Evolutionary conservation across 2,113 vertebrate species (phyloP).

Genomic region (Perca fluviatilis): DNA sequence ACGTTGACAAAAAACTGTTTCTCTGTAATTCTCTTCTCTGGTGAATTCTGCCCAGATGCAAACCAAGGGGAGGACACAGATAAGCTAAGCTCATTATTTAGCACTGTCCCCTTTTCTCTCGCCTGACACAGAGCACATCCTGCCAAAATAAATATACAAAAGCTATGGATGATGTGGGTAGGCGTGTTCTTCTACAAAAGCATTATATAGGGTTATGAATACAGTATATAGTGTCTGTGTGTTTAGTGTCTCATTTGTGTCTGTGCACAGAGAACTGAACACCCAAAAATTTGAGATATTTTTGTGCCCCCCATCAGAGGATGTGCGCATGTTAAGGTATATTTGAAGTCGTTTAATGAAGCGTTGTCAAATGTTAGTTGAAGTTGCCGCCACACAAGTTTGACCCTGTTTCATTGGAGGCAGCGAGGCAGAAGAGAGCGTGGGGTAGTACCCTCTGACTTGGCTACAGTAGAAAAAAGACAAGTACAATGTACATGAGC

Average conservation of each 20-base stretch:
- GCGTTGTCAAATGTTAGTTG: slow-evolving; percentile 79
- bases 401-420: slow-evolving; percentile 86
- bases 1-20: slow-evolving; percentile 4
- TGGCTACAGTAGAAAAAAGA: slow-evolving; percentile 48
- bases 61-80: slow-evolving; percentile 29
- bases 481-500: slow-evolving; percentile 52
- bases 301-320: slow-evolving; percentile 63
- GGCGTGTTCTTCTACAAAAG: slow-evolving; percentile 4
- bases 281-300: slow-evolving; percentile 68
- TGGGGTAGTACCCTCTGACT: slow-evolving; percentile 56
- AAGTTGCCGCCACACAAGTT: slow-evolving; percentile 82
- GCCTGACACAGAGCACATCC: slow-evolving; percentile 12
- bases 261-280: slow-evolving; percentile 56
- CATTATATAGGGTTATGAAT: slow-evolving; percentile 12
- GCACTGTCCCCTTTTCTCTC: slow-evolving; percentile 1
- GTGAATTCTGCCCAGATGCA: slow-evolving; percentile 35
- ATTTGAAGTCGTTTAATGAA: slow-evolving; percentile 88
- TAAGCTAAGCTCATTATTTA: slow-evolving; percentile 30
- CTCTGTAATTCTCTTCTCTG: background rate
- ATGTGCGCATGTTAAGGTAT: slow-evolving; percentile 74
- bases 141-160: slow-evolving; percentile 32
- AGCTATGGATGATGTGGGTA: slow-evolving; percentile 3
- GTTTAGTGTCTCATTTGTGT: slow-evolving; percentile 53
- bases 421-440: slow-evolving; percentile 79
- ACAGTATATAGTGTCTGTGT: slow-evolving; percentile 24